Evolutionary conservation across 2,113 vertebrate genomes (phyloP).

Genomic region (Notarius quadriscutis): DNA sequence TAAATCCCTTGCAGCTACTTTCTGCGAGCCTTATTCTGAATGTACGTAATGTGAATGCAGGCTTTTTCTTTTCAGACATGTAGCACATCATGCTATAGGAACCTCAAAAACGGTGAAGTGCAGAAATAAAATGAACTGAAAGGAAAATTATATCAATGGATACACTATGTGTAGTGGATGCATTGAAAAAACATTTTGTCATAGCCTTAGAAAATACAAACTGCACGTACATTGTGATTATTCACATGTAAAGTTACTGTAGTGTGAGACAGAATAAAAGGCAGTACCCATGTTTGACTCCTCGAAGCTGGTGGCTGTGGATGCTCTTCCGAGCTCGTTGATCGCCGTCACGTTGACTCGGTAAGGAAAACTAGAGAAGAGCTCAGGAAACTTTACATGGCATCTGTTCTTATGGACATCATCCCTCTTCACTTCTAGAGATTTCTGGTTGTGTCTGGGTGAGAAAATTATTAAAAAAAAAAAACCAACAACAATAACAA

Average conservation of each 20-base stretch:
- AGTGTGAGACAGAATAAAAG: background rate
- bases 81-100: background rate
- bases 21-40: background rate
- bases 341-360: conserved; percentile 88
- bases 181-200: background rate
- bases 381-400: conserved; percentile 87
- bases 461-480: background rate
- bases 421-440: conserved; percentile 86
- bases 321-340: conserved; percentile 86
- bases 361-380: conserved; percentile 92
- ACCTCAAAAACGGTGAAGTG: background rate
- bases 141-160: background rate
- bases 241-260: background rate
- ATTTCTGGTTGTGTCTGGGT: conserved; percentile 82
- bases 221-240: background rate
- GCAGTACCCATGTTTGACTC: conserved; percentile 88
- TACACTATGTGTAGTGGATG: background rate
- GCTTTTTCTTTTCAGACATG: background rate
- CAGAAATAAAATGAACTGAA: background rate
- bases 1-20: background rate
- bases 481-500: background rate
- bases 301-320: conserved; percentile 80
- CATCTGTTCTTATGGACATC: conserved; percentile 88
- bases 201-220: background rate
- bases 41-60: background rate